Evolutionary conservation across 2,113 vertebrate species (phyloP).

Genomic region (Scophthalmus maximus): DNA sequence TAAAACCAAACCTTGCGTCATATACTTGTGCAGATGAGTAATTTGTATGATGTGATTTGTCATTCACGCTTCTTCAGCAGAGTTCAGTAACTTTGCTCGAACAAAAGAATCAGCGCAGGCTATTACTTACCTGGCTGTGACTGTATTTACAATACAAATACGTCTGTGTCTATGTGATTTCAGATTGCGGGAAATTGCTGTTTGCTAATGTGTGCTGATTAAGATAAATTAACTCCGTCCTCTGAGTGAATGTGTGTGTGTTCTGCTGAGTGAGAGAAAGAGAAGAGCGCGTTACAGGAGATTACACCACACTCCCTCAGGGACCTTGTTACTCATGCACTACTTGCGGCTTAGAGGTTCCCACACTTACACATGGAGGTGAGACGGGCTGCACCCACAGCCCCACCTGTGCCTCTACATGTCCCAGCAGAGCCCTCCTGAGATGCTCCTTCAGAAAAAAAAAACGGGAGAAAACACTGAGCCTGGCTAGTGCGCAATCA

Average conservation of each 20-base stretch:
- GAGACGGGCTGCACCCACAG: conserved; percentile 78
- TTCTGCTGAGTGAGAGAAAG: conserved; percentile 42
- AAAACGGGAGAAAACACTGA: conserved; percentile 64
- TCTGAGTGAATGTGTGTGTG: conserved; percentile 64
- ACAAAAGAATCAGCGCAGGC: conserved; percentile 49
- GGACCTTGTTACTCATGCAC: conserved; percentile 84
- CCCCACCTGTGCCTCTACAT: conserved; percentile 82
- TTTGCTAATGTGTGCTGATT: conserved; percentile 67
- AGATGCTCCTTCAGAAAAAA: conserved; percentile 72
- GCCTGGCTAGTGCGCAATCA: conserved; percentile 66
- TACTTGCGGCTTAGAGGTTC: conserved; percentile 77
- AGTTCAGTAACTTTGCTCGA: conserved; percentile 23
- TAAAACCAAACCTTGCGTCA: conserved; percentile 16
- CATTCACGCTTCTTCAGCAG: conserved; percentile 26
- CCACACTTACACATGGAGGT: conserved; percentile 82
- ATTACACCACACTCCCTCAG: conserved; percentile 83
- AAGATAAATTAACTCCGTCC: conserved; percentile 49
- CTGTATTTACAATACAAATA: conserved; percentile 69
- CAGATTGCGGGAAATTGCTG: conserved; percentile 64
- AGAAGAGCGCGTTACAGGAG: conserved; percentile 77
- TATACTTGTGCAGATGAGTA: conserved; percentile 26
- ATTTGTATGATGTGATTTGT: conserved; percentile 29
- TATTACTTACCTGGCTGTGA: conserved; percentile 41
- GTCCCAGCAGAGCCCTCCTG: conserved; percentile 76
- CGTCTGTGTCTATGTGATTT: conserved; percentile 53